Conservation (phyloP, 2,113 vertebrate genomes). For the Pteruthius melanotis region DNA sequence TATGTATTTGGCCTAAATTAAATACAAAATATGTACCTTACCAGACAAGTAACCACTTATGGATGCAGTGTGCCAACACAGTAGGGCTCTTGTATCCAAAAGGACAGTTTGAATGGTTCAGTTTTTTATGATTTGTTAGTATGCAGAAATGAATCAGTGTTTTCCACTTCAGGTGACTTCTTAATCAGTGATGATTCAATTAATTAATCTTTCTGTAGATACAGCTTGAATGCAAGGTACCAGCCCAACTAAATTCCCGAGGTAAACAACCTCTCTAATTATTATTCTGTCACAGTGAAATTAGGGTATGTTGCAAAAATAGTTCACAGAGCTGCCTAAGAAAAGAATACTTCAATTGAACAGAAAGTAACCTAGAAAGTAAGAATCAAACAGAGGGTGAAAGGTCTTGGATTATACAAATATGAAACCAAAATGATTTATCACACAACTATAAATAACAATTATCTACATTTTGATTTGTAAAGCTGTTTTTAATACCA, state of each 20-base stretch:
- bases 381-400: neutral
- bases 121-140: neutral
- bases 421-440: neutral
- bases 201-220: constrained; percentile 35
- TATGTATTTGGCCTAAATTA: constrained; percentile 14
- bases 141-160: constrained; percentile 7
- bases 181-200: constrained; percentile 47
- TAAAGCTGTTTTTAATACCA: neutral
- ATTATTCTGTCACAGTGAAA: constrained; percentile 7
- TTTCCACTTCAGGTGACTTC: constrained; percentile 48
- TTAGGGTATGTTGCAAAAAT: constrained; percentile 1
- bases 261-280: constrained; percentile 34
- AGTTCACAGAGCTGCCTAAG: neutral
- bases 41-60: constrained; percentile 10
- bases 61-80: neutral
- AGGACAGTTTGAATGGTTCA: neutral
- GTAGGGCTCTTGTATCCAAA: neutral
- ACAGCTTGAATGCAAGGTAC: neutral
- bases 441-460: neutral
- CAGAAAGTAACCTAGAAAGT: neutral
- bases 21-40: neutral
- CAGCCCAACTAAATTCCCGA: neutral
- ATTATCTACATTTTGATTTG: neutral
- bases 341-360: neutral
- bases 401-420: neutral